phyloP scores from a whole-genome alignment of 2,113 vertebrate genomes.

The Calidris pygmaea region DNA sequence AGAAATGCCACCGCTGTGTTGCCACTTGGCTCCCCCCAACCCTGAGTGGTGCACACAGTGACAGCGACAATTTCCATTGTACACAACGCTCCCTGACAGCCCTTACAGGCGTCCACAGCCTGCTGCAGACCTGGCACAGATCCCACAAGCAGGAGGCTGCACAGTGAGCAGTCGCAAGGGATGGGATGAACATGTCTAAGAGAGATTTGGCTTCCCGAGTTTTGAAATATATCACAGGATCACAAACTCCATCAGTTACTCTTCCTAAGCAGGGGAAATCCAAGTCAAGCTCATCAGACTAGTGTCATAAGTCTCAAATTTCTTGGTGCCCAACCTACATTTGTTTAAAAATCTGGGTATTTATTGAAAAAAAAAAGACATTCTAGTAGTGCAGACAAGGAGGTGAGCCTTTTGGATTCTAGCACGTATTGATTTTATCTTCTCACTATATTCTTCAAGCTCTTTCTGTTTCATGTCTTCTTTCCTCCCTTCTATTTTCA shows the following conservation, averaged over 20 bases:
- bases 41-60: accelerated
- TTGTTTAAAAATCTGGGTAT: background rate
- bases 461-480: background rate
- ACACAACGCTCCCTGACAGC: background rate
- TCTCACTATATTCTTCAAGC: background rate
- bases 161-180: background rate
- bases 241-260: background rate
- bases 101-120: background rate
- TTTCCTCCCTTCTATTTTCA: background rate
- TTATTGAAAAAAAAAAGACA: background rate
- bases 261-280: background rate
- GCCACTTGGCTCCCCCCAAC: background rate
- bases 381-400: background rate
- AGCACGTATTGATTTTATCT: background rate
- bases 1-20: background rate
- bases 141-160: background rate
- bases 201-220: background rate
- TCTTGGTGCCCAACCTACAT: background rate
- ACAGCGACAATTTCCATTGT: background rate
- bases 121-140: background rate
- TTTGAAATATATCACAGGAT: background rate
- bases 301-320: background rate
- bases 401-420: background rate
- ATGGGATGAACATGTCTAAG: background rate
- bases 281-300: background rate